Evolutionary conservation across 2,888 invertebrate species (phyloP).

Genomic region (Drosophila rubida): DNA sequence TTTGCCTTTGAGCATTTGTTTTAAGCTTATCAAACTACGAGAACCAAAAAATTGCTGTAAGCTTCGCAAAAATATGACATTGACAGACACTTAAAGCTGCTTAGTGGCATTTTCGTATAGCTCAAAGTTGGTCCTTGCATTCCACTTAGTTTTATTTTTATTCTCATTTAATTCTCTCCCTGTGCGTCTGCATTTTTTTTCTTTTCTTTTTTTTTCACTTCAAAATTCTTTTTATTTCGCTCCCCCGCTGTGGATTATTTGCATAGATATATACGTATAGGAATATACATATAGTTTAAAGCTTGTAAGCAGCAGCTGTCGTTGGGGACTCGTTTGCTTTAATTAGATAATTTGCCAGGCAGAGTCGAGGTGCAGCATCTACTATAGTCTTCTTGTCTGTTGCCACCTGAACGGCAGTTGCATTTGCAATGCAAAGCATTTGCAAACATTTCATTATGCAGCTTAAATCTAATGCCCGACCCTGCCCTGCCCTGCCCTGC

Average conservation of each 20-base stretch:
- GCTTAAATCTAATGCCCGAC: slow-evolving; percentile 51
- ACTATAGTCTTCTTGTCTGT: no score
- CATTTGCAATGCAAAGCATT: slow-evolving; percentile 73
- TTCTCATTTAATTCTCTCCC: slow-evolving; percentile 7
- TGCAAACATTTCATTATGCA: slow-evolving; percentile 73
- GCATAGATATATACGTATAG: slow-evolving; percentile 18
- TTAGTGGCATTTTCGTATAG: slow-evolving; percentile 58
- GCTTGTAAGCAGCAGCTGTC: slow-evolving; percentile 55
- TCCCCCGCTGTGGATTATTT: slow-evolving; percentile 54
- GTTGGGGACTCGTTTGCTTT: slow-evolving; percentile 47
- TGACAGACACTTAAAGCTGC: slow-evolving; percentile 78
- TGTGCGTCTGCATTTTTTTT: neutral
- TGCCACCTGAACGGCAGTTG: slow-evolving; percentile 33
- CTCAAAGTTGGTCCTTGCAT: slow-evolving; percentile 57
- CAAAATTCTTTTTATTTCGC: slow-evolving; percentile 16
- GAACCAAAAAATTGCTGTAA: slow-evolving; percentile 64
- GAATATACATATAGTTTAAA: slow-evolving; percentile 27
- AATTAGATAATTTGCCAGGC: slow-evolving; percentile 67
- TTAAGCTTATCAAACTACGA: slow-evolving; percentile 56
- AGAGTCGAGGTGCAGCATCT: slow-evolving; percentile 5
- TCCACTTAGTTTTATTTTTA: slow-evolving; percentile 25
- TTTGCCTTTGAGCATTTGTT: slow-evolving; percentile 52
- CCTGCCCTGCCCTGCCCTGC: slow-evolving; percentile 28
- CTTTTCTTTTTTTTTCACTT: slow-evolving; percentile 1
- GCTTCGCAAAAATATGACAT: slow-evolving; percentile 70